Evolutionary conservation across 2,797 vertebrate genomes (phyloP), one percentile per base, ranked within the genome.

Genomic region (Emys orbicularis): DNA sequence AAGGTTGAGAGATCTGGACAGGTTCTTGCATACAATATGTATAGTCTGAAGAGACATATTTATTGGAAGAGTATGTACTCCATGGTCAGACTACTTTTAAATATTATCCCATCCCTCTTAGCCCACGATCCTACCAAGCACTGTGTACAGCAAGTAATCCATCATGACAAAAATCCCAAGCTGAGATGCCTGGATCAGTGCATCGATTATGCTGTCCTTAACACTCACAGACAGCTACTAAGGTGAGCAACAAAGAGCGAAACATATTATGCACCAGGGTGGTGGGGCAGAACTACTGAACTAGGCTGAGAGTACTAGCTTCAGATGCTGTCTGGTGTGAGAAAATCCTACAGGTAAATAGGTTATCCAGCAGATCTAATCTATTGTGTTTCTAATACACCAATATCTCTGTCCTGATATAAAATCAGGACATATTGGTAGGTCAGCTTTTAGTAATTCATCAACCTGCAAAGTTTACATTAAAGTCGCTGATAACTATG

Each of bases 361-460:
- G 44, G 61, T 96, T 95, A 15, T 5, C 93, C 31, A 89, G 94
- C 41, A 92, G 56, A 10, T 31, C 86, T 56, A 76, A 95, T 85
- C 59, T 9, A 37, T 34, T 86, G 37, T 83, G 89, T 95, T 91
- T 68, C 85, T 65, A 93, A 95, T 81, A 8, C 15, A 83, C 8
- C n/a, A 85, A 31, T 88, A 89, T 87, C 50, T 34, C 89, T 90
- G 57, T 92, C 49, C 83, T 93, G 68, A 52, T 50, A 79, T 23
- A 83, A 84, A 96, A 96, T 82, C 16, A 90, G 84, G 83, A 84
- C 34, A 4, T 77, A 88, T 59, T 90, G 68, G 12, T 93, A 86
- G 77, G 92, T 85, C 15, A 80, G 41, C 18, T 89, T 93, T 95
- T 53, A 96, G 77, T 81, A 95, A 90, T 93, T 65, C 19, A 95